Evolutionary conservation across 1,140 invertebrate species (phyloP).

Genomic region (Bathynomus jamesi): DNA sequence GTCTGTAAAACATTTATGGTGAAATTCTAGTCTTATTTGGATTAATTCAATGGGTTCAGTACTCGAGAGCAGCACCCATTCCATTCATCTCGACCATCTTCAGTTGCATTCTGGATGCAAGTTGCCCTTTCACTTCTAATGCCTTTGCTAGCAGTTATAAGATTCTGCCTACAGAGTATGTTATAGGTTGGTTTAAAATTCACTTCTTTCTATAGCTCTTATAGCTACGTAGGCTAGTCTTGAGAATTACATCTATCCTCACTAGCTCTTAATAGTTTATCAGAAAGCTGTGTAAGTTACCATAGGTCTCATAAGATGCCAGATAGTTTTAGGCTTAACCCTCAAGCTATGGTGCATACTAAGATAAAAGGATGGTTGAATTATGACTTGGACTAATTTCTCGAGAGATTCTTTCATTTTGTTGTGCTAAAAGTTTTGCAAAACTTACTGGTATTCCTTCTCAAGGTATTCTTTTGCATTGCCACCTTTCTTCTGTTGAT

Average conservation of each 20-base stretch:
- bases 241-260: background rate
- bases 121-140: background rate
- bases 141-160: background rate
- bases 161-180: background rate
- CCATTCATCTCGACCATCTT: background rate
- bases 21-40: background rate
- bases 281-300: background rate
- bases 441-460: no score
- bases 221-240: no score
- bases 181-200: background rate
- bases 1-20: background rate
- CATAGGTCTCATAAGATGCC: background rate
- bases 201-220: background rate
- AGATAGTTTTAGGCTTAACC: background rate
- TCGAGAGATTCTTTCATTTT: no score
- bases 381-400: no score
- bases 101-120: background rate
- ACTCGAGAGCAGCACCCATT: background rate
- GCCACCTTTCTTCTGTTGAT: no score
- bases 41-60: background rate
- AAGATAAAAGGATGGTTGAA: no score
- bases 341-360: background rate
- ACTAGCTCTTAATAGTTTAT: background rate
- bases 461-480: no score
- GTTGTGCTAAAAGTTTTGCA: no score